Evolutionary conservation across 1,140 invertebrate species (phyloP), one percentile per base, ranked within the genome.

Genomic region (Eurosta solidaginis): DNA sequence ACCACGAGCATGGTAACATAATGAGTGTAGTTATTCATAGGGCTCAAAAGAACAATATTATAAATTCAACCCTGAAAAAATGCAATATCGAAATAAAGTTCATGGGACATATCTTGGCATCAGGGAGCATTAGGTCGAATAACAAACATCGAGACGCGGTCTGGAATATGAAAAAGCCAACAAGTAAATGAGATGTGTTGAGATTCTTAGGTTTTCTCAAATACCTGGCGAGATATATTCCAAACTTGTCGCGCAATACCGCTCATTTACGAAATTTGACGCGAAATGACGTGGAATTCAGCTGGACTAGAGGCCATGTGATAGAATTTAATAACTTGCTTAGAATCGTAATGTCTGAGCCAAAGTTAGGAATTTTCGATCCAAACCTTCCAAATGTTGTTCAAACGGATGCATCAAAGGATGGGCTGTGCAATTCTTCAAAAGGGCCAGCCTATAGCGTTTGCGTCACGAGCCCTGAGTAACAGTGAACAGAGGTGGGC

Each of bases 111-210:
- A 12, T 42, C 12, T 42, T 42, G 12, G 5, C 40, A 42, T 42
- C 12, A 5, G 40, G 40, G 40, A 42, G 12, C 5, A 42, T 42
- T 42, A 42, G 40, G 12, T 5, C 40, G 40, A 12, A 42, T 42
- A 42, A 12, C 5, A 42, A 42, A 42, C 40, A 42, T 12, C 40
- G 40, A 42, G 40, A 42, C 5, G 40, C 40, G 40, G 40, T 42
- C 84, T 83, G 36, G 79, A 74, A 40, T 81, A n/a, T n/a, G n/a
- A n/a, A n/a, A n/a, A n/a, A n/a, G n/a, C n/a, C n/a, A n/a, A n/a
- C n/a, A n/a, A n/a, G 83, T 79, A 78, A 59, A 33, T 45, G 54
- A 63, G 85, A 84, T 52, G 63, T 87, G 14, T 44, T 63, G 44
- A 36, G 76, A 9, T 44, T 77, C 17, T 27, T 77, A 29, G 76